A percentile compares a stretch with the other conserved stretches of the same genome.
Evolutionary conservation across 1,140 invertebrate genomes (phyloP).

Genomic region (Atopsyche davidsoni): DNA sequence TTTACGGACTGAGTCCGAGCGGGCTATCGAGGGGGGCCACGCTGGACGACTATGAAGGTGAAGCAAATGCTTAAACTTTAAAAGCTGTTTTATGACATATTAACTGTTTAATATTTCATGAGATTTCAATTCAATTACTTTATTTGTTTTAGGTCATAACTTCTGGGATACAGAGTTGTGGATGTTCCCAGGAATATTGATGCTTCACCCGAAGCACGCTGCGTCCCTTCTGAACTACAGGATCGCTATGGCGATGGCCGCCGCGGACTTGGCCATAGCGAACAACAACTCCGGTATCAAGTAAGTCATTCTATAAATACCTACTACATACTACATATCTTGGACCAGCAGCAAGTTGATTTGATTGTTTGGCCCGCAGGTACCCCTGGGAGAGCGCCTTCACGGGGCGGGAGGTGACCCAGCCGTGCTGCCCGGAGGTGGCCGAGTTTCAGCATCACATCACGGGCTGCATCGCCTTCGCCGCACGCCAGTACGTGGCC

Average conservation of each 20-base stretch:
- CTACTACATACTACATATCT: background rate
- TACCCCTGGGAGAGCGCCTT: conserved; percentile 55
- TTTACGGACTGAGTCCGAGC: conserved; percentile 50
- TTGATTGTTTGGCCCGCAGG: conserved; percentile 27
- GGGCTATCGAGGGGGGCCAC: conserved; percentile 48
- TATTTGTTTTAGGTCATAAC: conserved; percentile 40
- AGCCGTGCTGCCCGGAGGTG: conserved; percentile 51
- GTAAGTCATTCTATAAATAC: conserved; percentile 27
- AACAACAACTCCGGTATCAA: conserved; percentile 44
- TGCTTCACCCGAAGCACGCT: conserved; percentile 40
- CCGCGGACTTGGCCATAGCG: conserved; percentile 36
- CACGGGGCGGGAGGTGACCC: conserved; percentile 51
- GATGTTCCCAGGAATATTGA: conserved; percentile 44
- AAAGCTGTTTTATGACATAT: background rate
- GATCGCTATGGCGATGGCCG: conserved; percentile 37
- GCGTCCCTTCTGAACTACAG: conserved; percentile 40
- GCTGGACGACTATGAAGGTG: conserved; percentile 47
- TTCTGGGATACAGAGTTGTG: conserved; percentile 50
- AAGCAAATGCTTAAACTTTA: background rate
- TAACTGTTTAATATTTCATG: background rate
- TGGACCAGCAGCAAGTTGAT: background rate
- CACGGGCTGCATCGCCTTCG: conserved; percentile 49
- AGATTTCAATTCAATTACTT: background rate
- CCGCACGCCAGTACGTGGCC: conserved; percentile 45
- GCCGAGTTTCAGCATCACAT: conserved; percentile 51